Evolutionary conservation across 2,797 vertebrate species (phyloP), one percentile per base, ranked within the genome.

Genomic region (Urosaurus nigricauda): DNA sequence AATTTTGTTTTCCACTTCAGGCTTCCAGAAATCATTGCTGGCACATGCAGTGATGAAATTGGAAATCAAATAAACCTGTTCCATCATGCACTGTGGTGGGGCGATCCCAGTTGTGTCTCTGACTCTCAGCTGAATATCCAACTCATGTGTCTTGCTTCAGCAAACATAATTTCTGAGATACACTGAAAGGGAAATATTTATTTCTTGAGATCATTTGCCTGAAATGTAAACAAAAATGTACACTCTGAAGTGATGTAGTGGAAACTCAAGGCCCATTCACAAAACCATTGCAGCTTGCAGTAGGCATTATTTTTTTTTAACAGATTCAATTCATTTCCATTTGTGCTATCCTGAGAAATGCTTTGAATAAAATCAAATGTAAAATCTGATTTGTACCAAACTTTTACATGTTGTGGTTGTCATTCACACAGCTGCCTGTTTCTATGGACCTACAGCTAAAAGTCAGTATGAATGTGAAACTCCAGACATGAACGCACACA

Each of bases 1-100:
- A 83, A 89, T 93, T 93, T 92, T 90, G 85, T 93, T 93, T 93
- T 93, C 87, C 92, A 86, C 56, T 11, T 0, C 87, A 5, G 53
- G 82, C 85, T 93, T 92, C 90, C 90, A 82, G 92, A 88, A 90
- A 86, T 24, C 0, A 0, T n/a, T 84, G 83, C 51, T 93, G 0
- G 58, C 29, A 2, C 70, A 24, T 8, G 3, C 32, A 85, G 47
- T 87, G 37, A 5, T 90, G 92, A 83, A 60, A 90, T 88, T 0
- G 8, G 91, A 89, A 93, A 90, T 86, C 83, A 60, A 87, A 70
- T 0, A 0, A 43, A 77, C 70, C 85, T 90, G 58, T 0, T 0
- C 3, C 56, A 73, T 40, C 14, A 84, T 63, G 35, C 79, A 83
- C 79, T 24, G 87, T 0, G 9, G 63, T 60, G 82, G 60, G 5